phyloP scores from a whole-genome alignment of 2,113 vertebrate species.

The Sus scrofa region DNA sequence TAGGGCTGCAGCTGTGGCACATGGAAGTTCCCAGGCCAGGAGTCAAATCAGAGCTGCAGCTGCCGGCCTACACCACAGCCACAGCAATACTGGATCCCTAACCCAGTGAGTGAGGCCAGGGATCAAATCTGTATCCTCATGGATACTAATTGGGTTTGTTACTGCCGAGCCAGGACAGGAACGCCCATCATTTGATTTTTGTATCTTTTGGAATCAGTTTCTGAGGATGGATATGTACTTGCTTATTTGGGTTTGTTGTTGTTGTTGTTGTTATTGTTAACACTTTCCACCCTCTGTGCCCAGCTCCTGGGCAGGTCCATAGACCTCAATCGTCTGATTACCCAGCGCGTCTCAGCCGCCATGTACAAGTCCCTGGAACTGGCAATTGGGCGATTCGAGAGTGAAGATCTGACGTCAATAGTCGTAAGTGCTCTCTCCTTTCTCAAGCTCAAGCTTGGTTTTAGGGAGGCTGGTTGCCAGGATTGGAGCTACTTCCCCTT shows the following conservation, averaged over 20 bases:
- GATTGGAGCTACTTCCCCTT: neutral
- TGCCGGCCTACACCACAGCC: too few relatives aligned
- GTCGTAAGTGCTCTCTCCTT: conserved; percentile 86
- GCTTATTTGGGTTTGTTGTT: neutral
- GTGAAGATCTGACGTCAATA: conserved; percentile 94
- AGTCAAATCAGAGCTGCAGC: too few relatives aligned
- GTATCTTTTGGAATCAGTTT: neutral
- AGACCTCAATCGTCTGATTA: conserved; percentile 94
- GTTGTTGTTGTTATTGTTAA: neutral
- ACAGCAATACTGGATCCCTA: too few relatives aligned
- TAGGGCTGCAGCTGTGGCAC: too few relatives aligned
- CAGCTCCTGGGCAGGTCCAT: conserved; percentile 94
- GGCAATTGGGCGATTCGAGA: conserved; percentile 93
- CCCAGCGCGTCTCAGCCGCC: conserved; percentile 92
- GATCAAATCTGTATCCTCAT: too few relatives aligned
- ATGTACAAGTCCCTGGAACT: conserved; percentile 93
- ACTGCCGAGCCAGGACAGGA: too few relatives aligned
- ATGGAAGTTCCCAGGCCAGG: too few relatives aligned
- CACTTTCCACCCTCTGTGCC: neutral
- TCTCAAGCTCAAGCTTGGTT: neutral
- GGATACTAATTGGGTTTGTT: too few relatives aligned
- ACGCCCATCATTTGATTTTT: too few relatives aligned
- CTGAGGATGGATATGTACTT: too few relatives aligned
- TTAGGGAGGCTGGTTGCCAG: neutral
- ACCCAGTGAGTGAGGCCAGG: too few relatives aligned